Base-by-base conservation (phyloP, 2,113 vertebrate species). In the Cinclus mexicanus region DNA sequence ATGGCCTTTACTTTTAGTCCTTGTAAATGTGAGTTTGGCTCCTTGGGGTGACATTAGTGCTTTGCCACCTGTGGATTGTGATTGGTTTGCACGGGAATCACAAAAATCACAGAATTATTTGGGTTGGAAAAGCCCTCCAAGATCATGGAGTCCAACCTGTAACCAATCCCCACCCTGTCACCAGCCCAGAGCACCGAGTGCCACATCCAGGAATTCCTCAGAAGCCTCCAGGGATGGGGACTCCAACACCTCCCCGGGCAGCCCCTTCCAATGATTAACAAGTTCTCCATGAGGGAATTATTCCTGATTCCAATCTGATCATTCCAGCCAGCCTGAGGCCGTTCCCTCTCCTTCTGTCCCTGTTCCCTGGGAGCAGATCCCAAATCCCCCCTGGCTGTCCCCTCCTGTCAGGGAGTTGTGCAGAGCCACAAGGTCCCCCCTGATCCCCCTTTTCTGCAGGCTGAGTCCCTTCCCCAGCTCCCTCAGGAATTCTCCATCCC, bases 301-400 rank as follows among this genome's bases (percentile, higher is more conserved):
- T 5, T 46, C 26, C 72, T 28, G 26, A 19, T 46, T 10, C 18
- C 28, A 60, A 1, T 1, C 28, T 24, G 0, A 24, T 0, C 23
- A 19, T 53, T 23, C 15, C 10, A 26, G 17, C 0, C 55, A 77
- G 1, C 18, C 1, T 52, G 63, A 53, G 53, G 37, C 23, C 0
- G 0, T 53, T 77, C 21, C 63, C 47, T 69, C 64, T 78, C 22
- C 11, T 77, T 64, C 64, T 69, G 64, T 53, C 74, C 64, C 83
- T 61, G 72, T 53, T 61, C 55, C 55, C 44, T 59, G 52, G 3
- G 10, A 76, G 61, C 55, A 78, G 5, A 61, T 28, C 64, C 84
- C 1, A 0, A 69, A 6, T 14, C 5, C 2, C 6, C 50, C 22
- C 33, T 0, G 0, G 33, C 37, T 77, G 53, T 16, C 46, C 53